Conservation (phyloP, 92 coral and sea anemone genomes). For the Blastomussa wellsi region DNA sequence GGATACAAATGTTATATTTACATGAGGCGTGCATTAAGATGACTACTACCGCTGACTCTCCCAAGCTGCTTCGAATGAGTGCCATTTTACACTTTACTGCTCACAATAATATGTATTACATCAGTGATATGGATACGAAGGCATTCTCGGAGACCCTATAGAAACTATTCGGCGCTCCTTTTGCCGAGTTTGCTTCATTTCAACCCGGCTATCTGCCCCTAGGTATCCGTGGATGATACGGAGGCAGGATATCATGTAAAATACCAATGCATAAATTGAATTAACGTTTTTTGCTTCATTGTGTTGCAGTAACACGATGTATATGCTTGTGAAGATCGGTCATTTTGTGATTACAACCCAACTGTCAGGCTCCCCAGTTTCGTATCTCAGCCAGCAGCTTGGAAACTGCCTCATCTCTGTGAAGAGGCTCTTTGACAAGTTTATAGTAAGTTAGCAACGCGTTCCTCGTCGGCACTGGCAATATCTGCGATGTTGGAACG, state of each 20-base stretch:
- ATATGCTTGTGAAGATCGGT: slow-evolving; percentile 97
- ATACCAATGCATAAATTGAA: too few relatives aligned
- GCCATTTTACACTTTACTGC: not conserved
- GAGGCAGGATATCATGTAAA: too few relatives aligned
- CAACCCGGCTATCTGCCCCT: too few relatives aligned
- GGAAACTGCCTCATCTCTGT: slow-evolving; percentile 93
- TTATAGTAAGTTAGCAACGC: slow-evolving; percentile 75
- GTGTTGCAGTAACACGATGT: slow-evolving; percentile 90
- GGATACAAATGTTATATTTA: not conserved
- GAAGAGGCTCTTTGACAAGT: slow-evolving; percentile 96
- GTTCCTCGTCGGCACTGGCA: too few relatives aligned
- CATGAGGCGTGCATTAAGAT: not conserved
- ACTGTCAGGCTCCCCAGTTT: slow-evolving; percentile 90
- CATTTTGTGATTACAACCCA: slow-evolving; percentile 95
- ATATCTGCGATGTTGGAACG: too few relatives aligned
- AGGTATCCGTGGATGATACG: too few relatives aligned
- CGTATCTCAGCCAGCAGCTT: slow-evolving; percentile 96
- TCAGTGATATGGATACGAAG: too few relatives aligned
- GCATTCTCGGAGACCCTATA: too few relatives aligned
- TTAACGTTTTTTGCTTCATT: slow-evolving; percentile 1
- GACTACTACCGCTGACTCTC: not conserved
- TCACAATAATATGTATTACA: not conserved
- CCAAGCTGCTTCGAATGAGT: too few relatives aligned
- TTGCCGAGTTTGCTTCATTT: too few relatives aligned
- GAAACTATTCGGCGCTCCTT: too few relatives aligned